phyloP scores from a whole-genome alignment of 1,140 invertebrate genomes.

The Rhyacophila brunnea region DNA sequence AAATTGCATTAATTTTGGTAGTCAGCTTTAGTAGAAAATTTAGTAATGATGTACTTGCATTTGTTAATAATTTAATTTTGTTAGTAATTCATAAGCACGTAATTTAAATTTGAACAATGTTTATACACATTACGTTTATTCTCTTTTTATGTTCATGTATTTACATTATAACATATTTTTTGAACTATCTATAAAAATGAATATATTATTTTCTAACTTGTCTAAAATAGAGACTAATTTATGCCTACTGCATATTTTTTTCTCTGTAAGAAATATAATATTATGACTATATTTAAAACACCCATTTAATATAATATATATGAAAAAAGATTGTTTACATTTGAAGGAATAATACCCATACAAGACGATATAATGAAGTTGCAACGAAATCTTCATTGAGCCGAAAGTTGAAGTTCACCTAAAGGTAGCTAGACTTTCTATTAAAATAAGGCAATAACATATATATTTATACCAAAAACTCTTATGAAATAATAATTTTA shows the following conservation, averaged over 20 bases:
- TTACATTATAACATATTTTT: no score
- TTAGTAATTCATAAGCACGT: no score
- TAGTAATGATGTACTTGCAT: no score
- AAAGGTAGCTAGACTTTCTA: constrained; percentile 32
- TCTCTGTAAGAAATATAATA: constrained; percentile 1
- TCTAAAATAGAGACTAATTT: constrained; percentile 14
- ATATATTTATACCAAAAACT: constrained; percentile 14
- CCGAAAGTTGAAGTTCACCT: constrained; percentile 34
- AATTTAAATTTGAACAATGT: no score
- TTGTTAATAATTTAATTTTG: no score
- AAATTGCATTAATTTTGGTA: no score
- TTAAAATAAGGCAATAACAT: constrained; percentile 25
- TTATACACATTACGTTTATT: no score
- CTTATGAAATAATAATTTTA: not conserved
- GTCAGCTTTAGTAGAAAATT: no score
- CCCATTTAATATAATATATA: constrained; percentile 28
- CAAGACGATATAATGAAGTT: constrained; percentile 27
- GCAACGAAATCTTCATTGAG: constrained; percentile 31
- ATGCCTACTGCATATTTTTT: constrained; percentile 16
- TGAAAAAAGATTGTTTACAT: constrained; percentile 22
- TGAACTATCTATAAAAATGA: no score
- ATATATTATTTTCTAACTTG: constrained; percentile 2
- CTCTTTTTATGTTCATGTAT: no score
- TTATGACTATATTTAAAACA: constrained; percentile 30
- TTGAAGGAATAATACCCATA: constrained; percentile 29